Conservation (phyloP, 2,888 invertebrate species). For the Drosophila algonquin region DNA sequence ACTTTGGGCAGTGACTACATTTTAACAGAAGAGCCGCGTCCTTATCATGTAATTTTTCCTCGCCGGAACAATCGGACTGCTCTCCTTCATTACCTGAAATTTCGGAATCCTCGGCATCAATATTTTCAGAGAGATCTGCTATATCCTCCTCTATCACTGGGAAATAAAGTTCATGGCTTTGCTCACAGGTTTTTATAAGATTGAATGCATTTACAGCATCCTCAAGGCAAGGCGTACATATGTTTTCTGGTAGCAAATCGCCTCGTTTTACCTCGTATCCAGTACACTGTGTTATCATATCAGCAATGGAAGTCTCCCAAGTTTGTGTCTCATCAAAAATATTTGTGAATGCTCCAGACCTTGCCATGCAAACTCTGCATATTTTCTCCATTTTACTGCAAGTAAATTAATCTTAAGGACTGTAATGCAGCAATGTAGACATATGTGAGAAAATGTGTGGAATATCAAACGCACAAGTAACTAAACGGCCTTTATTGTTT, state of each 20-base stretch:
- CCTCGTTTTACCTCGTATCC: not conserved
- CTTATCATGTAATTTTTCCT: not conserved
- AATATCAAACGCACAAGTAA: not conserved
- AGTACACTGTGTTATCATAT: not conserved
- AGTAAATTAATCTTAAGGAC: not conserved
- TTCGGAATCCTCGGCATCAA: not conserved
- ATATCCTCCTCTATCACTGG: not conserved
- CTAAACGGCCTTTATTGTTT: not conserved
- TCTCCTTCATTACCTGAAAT: not conserved
- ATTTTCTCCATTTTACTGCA: not conserved
- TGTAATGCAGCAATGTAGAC: not conserved
- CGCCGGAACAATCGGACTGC: not conserved
- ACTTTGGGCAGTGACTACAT: conserved; percentile 2
- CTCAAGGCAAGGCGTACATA: conserved; percentile 4
- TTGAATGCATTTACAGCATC: conserved; percentile 1
- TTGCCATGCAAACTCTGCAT: conserved; percentile 4
- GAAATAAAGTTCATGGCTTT: not conserved
- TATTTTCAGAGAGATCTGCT: not conserved
- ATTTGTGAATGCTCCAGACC: not conserved
- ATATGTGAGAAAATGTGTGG: too few species aligned
- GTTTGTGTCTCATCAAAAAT: conserved; percentile 1
- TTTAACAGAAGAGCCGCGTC: not conserved
- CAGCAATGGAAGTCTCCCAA: not conserved
- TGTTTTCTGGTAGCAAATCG: conserved; percentile 1
- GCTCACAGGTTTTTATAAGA: not conserved